Conservation (phyloP, 2,113 vertebrate genomes). For the Pygoscelis adeliae region DNA sequence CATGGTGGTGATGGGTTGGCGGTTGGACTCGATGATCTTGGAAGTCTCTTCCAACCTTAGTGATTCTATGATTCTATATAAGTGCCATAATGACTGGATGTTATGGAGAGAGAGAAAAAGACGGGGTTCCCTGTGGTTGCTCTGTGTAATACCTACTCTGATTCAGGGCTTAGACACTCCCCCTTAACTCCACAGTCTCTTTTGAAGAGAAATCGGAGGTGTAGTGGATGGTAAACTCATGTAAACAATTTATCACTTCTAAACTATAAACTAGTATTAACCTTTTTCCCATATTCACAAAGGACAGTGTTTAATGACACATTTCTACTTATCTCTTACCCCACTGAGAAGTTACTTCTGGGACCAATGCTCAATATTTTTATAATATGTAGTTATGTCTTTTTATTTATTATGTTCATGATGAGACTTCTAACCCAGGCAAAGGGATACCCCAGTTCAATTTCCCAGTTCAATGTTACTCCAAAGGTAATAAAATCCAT, state of each 20-base stretch:
- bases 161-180: neutral
- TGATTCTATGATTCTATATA: too few relatives aligned
- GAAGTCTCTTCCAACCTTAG: too few relatives aligned
- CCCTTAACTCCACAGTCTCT: neutral
- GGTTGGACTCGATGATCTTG: too few relatives aligned
- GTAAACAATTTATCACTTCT: neutral
- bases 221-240: neutral
- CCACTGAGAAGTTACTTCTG: neutral
- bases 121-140: rapidly evolving
- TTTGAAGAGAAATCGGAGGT: neutral
- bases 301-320: neutral
- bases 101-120: neutral
- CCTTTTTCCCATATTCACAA: neutral
- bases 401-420: neutral
- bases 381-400: too few relatives aligned
- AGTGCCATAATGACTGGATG: neutral
- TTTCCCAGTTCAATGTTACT: neutral
- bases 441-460: neutral
- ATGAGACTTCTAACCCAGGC: neutral
- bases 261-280: neutral
- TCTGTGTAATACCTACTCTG: neutral
- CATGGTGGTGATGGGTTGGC: too few relatives aligned
- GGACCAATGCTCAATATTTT: neutral
- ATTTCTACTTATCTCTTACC: neutral
- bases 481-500: neutral